Percentiles rank a stretch among this genome's conserved stretches.
Conservation (phyloP, 2,113 vertebrate species). For the Scolopax mira region DNA sequence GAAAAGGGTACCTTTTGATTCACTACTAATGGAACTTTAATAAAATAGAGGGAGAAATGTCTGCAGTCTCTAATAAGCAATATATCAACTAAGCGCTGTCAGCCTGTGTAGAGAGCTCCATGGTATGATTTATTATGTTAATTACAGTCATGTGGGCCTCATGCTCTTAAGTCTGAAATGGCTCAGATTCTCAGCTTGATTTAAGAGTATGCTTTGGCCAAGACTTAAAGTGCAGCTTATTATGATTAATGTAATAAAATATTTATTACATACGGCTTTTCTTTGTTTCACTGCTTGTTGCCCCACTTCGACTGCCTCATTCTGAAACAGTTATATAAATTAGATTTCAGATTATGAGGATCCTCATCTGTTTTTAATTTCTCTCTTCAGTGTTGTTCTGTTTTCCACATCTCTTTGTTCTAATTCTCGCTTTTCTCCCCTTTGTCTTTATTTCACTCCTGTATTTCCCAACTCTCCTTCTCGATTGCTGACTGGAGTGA, state of each 20-base stretch:
- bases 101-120: conserved; percentile 55
- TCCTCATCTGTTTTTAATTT: conserved; percentile 57
- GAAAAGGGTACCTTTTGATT: conserved; percentile 58
- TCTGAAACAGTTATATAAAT: conserved; percentile 58
- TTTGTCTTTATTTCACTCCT: neutral
- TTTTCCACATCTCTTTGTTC: conserved; percentile 39
- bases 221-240: conserved; percentile 63
- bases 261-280: conserved; percentile 67
- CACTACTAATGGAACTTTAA: conserved; percentile 58
- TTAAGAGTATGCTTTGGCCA: conserved; percentile 74
- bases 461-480: neutral
- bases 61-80: conserved; percentile 67
- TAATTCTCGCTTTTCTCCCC: neutral
- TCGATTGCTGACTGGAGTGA: neutral
- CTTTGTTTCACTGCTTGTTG: conserved; percentile 44
- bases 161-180: conserved; percentile 68
- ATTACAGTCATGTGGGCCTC: conserved; percentile 73
- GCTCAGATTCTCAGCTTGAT: conserved; percentile 74
- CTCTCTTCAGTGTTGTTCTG: neutral
- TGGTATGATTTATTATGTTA: conserved; percentile 78
- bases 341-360: conserved; percentile 60
- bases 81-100: conserved; percentile 68
- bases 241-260: conserved; percentile 75
- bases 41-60: conserved; percentile 59
- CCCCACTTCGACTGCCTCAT: conserved; percentile 41